Base-by-base conservation (phyloP, 2,888 invertebrate genomes). In the Heliconius charithonia region DNA sequence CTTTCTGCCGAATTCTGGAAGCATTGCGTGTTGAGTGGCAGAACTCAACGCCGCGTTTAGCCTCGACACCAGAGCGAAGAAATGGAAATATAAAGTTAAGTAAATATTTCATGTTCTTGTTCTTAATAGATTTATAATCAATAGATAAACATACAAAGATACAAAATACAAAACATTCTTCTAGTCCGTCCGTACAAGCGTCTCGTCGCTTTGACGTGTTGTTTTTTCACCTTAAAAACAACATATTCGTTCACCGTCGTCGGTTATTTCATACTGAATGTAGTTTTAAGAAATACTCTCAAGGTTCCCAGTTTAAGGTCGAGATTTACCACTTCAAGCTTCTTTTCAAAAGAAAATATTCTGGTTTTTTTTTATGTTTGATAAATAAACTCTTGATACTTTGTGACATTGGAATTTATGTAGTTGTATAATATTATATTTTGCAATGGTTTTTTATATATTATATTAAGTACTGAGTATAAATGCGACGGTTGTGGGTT, bases 301-400 rank as follows among this genome's bases (percentile, higher is more conserved):
- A 77, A 82, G 82, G 81, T 76, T 77, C 56, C 27, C 79, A 65
- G 80, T 80, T 74, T 80, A 82, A 81, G 82, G 82, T 82, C 81
- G 75, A 79, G 80, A 16, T 56, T 75, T 67, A 73, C 32, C 76
- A 81, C 80, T 80, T 75, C 77, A 80, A 72, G 66, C 71, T 79
- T 76, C 76, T 79, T 79, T 81, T 81, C 45, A 80, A 80, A 65
- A 72, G 75, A 79, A 80, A 80, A 78, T 77, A 63, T 77, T 66
- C 72, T 45, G 62, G 65, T 79, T 76, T 75, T 79, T 76, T 75
- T 51, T 72, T 66, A 75, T 75, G 71, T 75, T 79, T 79, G 72
- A 79, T 79, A 76, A 76, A 41, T 77, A 62, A 73, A 73, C 73
- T 71, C 65, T 77, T 77, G 63, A 77, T 71, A 45, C 32, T 51